A percentile compares a stretch with the other conserved stretches of the same genome.
Conservation (phyloP, 23 tunicate species). For the Diplosoma virens region DNA sequence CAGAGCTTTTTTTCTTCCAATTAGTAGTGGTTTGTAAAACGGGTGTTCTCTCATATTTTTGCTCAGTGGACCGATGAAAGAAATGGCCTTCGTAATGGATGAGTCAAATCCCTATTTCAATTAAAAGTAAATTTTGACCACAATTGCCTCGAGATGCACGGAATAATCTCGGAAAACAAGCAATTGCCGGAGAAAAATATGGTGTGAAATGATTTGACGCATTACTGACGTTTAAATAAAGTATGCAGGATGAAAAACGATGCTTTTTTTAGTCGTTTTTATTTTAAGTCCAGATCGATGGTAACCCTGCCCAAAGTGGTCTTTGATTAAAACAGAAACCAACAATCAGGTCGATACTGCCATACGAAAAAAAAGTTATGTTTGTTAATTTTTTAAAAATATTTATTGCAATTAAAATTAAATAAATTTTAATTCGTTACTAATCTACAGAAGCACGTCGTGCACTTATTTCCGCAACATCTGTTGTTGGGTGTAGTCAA, state of each 20-base stretch:
- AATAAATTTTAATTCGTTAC: too few species aligned
- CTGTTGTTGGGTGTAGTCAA: too few species aligned
- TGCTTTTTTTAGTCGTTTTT: too few species aligned
- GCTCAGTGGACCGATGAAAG: not conserved
- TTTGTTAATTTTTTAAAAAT: too few species aligned
- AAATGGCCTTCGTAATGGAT: not conserved
- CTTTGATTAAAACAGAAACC: too few species aligned
- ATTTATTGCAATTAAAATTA: too few species aligned
- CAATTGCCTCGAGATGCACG: not conserved
- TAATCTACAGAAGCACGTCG: too few species aligned
- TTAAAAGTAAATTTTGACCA: not conserved
- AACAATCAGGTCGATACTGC: too few species aligned
- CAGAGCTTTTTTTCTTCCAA: slow-evolving; percentile 11
- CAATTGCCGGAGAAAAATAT: not conserved
- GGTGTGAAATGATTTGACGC: not conserved
- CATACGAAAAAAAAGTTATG: too few species aligned
- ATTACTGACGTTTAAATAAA: not conserved
- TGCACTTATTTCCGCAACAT: too few species aligned
- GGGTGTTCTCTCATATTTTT: not conserved
- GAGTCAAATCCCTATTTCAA: not conserved
- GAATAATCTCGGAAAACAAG: not conserved
- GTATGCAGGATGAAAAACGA: not conserved
- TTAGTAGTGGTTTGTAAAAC: too few species aligned
- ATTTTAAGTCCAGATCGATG: not conserved
- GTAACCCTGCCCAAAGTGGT: too few species aligned